Evolutionary conservation across 2,797 vertebrate species (phyloP).

Genomic region (Pantherophis alleghaniensis): DNA sequence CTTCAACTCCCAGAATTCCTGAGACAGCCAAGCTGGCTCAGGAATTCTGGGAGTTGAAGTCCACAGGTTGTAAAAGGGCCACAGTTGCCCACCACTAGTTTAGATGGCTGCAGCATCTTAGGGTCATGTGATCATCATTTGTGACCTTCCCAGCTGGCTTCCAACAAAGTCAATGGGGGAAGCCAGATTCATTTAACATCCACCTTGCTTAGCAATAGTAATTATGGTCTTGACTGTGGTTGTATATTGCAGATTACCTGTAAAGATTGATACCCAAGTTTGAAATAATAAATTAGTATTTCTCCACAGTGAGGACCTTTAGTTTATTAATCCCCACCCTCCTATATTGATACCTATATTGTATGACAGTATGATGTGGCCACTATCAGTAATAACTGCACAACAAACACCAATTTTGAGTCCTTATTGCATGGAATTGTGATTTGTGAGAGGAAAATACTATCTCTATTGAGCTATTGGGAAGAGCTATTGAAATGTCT

Average conservation of each 20-base stretch:
- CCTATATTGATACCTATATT: background rate
- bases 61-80: no score
- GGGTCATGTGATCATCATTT: background rate
- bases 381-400: background rate
- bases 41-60: no score
- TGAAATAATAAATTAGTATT: background rate
- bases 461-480: background rate
- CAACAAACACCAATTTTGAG: background rate
- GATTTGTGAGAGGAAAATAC: background rate
- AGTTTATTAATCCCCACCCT: slow-evolving; percentile 8
- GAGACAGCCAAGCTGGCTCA: no score
- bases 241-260: background rate
- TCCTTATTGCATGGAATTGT: background rate
- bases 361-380: background rate
- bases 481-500: background rate
- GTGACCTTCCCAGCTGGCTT: background rate
- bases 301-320: background rate
- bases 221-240: background rate
- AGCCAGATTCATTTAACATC: background rate
- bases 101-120: background rate
- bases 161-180: background rate
- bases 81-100: background rate
- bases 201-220: background rate
- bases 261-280: background rate
- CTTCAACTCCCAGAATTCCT: no score